phyloP scores from a whole-genome alignment of 92 coral and sea anemone genomes.

The Porites rus region DNA sequence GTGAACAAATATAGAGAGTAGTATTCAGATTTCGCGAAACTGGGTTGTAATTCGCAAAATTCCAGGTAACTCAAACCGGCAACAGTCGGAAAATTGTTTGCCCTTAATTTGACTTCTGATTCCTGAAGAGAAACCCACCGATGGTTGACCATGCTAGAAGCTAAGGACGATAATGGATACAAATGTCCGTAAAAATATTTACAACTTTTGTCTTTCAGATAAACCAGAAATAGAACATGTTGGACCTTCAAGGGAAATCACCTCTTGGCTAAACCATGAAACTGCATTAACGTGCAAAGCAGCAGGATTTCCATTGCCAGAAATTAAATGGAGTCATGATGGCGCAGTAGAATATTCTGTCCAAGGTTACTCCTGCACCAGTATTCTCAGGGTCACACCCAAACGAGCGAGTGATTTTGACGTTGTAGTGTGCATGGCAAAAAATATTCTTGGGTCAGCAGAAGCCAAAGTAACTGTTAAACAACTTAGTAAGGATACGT shows the following conservation, averaged over 20 bases:
- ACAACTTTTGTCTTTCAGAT: background rate
- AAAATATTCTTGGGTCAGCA: slow-evolving; percentile 40
- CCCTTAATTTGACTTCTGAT: too few relatives aligned
- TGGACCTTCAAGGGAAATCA: background rate
- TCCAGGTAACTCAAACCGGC: too few relatives aligned
- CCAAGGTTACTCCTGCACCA: background rate
- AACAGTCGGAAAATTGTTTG: too few relatives aligned
- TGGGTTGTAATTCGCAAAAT: too few relatives aligned
- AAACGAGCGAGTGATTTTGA: slow-evolving; percentile 37
- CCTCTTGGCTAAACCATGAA: slow-evolving; percentile 44
- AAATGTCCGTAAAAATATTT: too few relatives aligned
- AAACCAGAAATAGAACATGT: slow-evolving; percentile 22
- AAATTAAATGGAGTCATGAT: slow-evolving; percentile 36
- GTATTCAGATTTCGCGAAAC: too few relatives aligned
- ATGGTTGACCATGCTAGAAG: too few relatives aligned
- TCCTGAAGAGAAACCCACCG: too few relatives aligned
- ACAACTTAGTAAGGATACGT: slow-evolving; percentile 27
- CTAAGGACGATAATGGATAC: too few relatives aligned
- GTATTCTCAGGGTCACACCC: slow-evolving; percentile 30
- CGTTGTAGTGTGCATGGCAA: slow-evolving; percentile 28
- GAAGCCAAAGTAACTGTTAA: slow-evolving; percentile 11
- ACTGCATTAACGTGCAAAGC: slow-evolving; percentile 30
- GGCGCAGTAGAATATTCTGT: slow-evolving; percentile 1
- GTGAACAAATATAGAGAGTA: background rate
- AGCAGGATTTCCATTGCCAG: slow-evolving; percentile 49